A percentile compares a stretch with the other conserved stretches of the same genome.
phyloP scores from a whole-genome alignment of 2,797 vertebrate genomes.

The Harpagifer antarcticus region DNA sequence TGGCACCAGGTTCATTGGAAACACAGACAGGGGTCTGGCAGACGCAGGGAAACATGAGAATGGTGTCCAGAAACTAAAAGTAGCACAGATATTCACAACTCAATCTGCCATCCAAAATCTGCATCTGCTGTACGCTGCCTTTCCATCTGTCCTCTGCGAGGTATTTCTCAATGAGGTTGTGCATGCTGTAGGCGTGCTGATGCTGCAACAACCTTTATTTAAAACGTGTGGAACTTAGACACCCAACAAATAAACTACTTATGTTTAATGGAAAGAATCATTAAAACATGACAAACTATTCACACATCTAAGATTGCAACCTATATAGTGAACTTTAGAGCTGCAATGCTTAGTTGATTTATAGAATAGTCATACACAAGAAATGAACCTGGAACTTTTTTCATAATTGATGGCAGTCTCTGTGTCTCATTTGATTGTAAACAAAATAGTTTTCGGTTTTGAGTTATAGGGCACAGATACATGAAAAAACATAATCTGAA shows the following conservation, averaged over 20 bases:
- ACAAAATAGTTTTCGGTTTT: not conserved
- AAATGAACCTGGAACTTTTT: not conserved
- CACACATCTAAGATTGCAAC: not conserved
- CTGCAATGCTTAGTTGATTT: not conserved
- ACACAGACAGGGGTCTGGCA: constrained; percentile 77
- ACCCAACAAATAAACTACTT: not conserved
- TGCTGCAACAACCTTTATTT: constrained; percentile 32
- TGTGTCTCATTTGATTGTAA: not conserved
- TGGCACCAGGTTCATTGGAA: constrained; percentile 69
- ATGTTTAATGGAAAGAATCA: constrained; percentile 7
- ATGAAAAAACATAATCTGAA: not conserved
- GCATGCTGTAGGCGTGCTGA: constrained; percentile 31
- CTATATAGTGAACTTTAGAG: not conserved
- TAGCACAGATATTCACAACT: constrained; percentile 85
- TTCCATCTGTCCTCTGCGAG: constrained; percentile 62
- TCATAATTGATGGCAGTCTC: not conserved
- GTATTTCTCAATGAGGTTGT: constrained; percentile 58
- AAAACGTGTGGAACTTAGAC: constrained; percentile 21
- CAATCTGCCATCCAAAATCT: constrained; percentile 73
- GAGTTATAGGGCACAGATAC: not conserved
- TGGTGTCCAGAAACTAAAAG: constrained; percentile 80
- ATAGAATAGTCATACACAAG: not conserved
- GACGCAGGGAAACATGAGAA: constrained; percentile 79
- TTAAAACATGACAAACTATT: not conserved
- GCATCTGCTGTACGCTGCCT: constrained; percentile 51